These are phyloP conservation scores for Copsychus sechellarum DNA, from an alignment of 2,113 vertebrate species.

Conservation along the genomic window DNA sequence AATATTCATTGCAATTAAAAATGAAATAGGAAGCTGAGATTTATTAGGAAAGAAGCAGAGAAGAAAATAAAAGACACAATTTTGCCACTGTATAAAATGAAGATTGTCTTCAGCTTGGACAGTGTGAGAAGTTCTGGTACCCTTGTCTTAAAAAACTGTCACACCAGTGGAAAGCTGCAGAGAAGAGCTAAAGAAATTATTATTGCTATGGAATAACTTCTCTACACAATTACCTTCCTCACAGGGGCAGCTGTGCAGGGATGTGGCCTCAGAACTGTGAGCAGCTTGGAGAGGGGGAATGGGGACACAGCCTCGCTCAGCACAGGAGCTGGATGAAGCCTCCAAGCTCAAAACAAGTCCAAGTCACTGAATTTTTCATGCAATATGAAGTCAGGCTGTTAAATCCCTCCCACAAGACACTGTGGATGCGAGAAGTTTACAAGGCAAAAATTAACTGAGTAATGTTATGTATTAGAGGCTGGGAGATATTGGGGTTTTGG, in stretches of 20 bases:
- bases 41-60: not conserved
- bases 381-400: not conserved
- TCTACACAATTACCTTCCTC: not conserved
- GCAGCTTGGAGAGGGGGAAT: not conserved
- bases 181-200: not conserved
- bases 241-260: not conserved
- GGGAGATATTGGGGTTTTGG: accelerated
- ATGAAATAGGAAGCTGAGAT: not conserved
- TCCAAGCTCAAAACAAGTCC: not conserved
- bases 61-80: not conserved
- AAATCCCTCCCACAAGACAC: not conserved
- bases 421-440: not conserved
- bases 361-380: not conserved
- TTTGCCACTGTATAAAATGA: not conserved
- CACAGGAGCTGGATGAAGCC: not conserved
- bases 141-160: not conserved
- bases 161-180: not conserved
- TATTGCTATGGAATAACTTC: not conserved
- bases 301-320: accelerated
- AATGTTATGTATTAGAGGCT: not conserved
- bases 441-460: not conserved
- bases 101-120: not conserved
- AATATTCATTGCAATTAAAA: not conserved
- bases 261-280: not conserved
- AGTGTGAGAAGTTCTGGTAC: not conserved